Evolutionary conservation across 2,888 invertebrate genomes (phyloP).

Genomic region (Notodonta dromedarius): DNA sequence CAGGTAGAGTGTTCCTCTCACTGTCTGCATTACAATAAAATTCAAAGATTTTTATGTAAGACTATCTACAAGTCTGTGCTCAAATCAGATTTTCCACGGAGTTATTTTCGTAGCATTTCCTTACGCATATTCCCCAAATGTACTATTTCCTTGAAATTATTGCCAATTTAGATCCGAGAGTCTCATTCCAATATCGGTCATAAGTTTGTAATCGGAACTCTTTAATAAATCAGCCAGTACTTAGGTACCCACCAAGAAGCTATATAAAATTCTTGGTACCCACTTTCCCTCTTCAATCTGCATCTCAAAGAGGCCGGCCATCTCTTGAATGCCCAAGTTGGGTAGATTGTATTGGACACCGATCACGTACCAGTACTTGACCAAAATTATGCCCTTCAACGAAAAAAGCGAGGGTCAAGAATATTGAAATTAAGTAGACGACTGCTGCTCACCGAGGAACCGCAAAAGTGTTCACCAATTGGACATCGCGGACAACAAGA

Average conservation of each 20-base stretch:
- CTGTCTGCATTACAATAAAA: no score
- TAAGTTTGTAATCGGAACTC: no score
- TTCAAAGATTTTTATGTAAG: no score
- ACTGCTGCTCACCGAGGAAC: not conserved
- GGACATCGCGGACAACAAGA: no score
- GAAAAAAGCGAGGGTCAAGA: slow-evolving; percentile 22
- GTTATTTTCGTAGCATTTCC: no score
- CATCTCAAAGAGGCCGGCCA: slow-evolving; percentile 6
- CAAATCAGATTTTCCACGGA: no score
- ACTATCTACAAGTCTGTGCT: no score
- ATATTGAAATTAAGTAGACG: slow-evolving; percentile 14
- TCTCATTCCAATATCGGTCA: not conserved
- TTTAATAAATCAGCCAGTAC: not conserved
- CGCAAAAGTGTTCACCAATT: no score
- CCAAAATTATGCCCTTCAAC: slow-evolving; percentile 44
- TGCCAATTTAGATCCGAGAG: no score
- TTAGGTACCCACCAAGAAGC: not conserved
- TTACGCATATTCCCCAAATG: no score
- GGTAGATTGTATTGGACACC: slow-evolving; percentile 45
- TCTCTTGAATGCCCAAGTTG: slow-evolving; percentile 21
- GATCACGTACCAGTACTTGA: slow-evolving; percentile 63
- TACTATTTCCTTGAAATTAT: not conserved
- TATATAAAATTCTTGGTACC: no score
- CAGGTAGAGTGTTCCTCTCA: no score
- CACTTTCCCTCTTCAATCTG: not conserved